Base-by-base conservation (phyloP, 30 jellyfish, hydroid and myxozoan species). In the Aurelia aurita region DNA sequence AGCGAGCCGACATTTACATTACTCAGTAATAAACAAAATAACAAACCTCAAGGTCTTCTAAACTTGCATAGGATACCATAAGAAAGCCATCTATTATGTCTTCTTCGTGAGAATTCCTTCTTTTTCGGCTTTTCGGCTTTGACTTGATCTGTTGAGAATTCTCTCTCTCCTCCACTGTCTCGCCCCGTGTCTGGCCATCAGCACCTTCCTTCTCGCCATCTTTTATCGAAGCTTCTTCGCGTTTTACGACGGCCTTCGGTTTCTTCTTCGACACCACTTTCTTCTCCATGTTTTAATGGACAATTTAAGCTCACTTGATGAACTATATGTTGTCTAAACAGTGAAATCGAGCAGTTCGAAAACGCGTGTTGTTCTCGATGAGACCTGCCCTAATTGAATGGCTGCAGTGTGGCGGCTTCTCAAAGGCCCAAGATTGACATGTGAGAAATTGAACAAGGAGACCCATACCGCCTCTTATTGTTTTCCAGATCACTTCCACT, bases 391-490 rank as follows among this genome's bases (percentile, higher is more conserved):
- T 65, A 51, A 26, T 71, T 73, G 80, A 72, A 60, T 84, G 82
- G 82, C 72, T 23, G 84, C 79, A 73, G 95, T 51, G 95, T 75
- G 69, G 84, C 89, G 86, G 85, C 90, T 35, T 53, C 89, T 86
- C 95, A 86, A 74, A 73, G 63, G 76, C 26, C 34, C 59, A 25
- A 74, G 95, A 86, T 86, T 39, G 95, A 86, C 95, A 86, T 73
- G 95, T 86, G 95, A 74, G 95, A 86, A 86, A 77, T 66, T 86
- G 77, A 85, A 86, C 89, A 75, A 64, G 82, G 89, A 53, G 80
- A 49, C 55, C 57, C 82, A 75, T 70, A 74, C 95, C 95, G 95
- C 95, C 95, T 86, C 95, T 55, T 73, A 74, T 86, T 86, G 89
- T 86, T 31, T 54, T 71, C 46, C 14, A 66, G 75, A 29, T 54